Base-by-base conservation (phyloP, 2,113 vertebrate species). In the Rallus limicola region DNA sequence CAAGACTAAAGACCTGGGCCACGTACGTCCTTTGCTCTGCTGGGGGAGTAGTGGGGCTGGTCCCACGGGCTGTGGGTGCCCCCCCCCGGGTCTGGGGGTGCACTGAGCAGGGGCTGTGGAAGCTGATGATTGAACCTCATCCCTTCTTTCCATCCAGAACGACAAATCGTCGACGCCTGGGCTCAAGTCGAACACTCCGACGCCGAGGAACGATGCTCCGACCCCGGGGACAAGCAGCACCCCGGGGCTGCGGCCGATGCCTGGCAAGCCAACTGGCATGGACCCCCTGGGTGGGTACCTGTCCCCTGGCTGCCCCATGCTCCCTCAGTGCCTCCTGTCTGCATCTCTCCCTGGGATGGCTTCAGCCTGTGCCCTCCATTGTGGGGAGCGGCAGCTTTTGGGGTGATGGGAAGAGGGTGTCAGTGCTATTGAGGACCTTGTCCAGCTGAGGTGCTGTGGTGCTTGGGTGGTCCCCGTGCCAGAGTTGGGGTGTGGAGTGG, bases 141-240 rank as follows among this genome's bases (percentile, higher is more conserved):
- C 33, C 26, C 10, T 12, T 20, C 15, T 95, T 78, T 88, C 85
- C 46, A 28, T 70, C 59, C 98, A 99, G 99, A 99, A 99, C 6
- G 99, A 99, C 98, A 99, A 99, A 96, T 99, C 99, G 7, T 99
- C 99, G 16, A 99, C 99, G 17, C 99, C 99, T 4, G 99, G 99
- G 86, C 98, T 99, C 92, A 99, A 99, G 96, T 99, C 99, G 56
- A 99, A 99, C 98, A 99, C 99, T 31, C 99, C 99, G 15, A 99
- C 99, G 6, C 99, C 99, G 0, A 98, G 99, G 72, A 99, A 99
- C 0, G 99, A 99, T 6, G 99, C 99, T 82, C 99, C 99, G 2
- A 99, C 99, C 92, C 99, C 99, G 3, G 99, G 99, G 97, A 99
- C 99, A 38, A 99, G 99, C 97, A 99, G 98, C 72, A 99, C 99